Evolutionary conservation across 2,113 vertebrate species (phyloP).

Genomic region (Hemiscyllium ocellatum): DNA sequence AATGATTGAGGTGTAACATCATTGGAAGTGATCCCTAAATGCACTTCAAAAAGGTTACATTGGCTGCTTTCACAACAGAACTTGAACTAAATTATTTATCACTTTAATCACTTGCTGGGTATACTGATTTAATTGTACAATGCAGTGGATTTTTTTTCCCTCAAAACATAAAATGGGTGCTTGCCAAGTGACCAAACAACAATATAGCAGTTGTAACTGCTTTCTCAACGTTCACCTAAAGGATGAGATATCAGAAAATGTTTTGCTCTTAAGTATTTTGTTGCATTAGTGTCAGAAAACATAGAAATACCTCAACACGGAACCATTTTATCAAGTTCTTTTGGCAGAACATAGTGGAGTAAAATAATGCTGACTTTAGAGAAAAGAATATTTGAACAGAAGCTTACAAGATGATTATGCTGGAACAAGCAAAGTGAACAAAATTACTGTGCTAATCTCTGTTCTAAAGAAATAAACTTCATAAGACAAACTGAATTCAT

Average conservation of each 20-base stretch:
- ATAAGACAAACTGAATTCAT: neutral
- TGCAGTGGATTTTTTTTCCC: conserved; percentile 18
- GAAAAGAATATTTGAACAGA: neutral
- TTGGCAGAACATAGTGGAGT: neutral
- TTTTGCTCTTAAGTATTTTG: neutral
- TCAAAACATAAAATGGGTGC: neutral
- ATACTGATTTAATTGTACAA: conserved; percentile 43
- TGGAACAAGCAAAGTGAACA: neutral
- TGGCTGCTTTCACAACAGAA: conserved; percentile 52
- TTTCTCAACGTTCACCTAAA: neutral
- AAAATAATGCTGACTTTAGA: conserved; percentile 9
- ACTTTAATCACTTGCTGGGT: conserved; percentile 37
- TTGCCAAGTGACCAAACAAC: neutral
- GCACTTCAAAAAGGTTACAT: conserved; percentile 57
- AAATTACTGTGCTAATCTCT: neutral
- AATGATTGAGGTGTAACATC: conserved; percentile 53
- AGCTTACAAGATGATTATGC: neutral
- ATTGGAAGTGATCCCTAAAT: conserved; percentile 56
- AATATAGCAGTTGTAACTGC: neutral
- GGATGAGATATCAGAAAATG: conserved; percentile 9
- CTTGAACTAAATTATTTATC: conserved; percentile 47
- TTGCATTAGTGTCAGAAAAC: neutral
- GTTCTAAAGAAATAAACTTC: neutral
- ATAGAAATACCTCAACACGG: neutral
- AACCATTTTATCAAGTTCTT: neutral